A percentile compares a stretch with the other conserved stretches of the same genome.
Evolutionary conservation across 2,888 invertebrate species (phyloP).

Genomic region (Lissocephala sabroskyi): DNA sequence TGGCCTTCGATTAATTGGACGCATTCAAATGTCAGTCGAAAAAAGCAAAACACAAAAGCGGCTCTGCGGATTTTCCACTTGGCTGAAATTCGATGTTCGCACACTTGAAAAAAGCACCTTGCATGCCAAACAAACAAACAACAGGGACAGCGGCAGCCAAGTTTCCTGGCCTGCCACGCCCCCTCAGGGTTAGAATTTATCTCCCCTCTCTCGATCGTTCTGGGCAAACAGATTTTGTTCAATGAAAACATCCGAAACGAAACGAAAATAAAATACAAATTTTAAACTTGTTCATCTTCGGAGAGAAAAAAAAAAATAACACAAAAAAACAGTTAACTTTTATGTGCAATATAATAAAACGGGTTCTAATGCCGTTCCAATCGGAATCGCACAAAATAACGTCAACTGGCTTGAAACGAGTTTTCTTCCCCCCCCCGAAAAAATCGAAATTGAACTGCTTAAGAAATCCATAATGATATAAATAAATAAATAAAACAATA

Average conservation of each 20-base stretch:
- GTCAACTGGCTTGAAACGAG: conserved; percentile 31
- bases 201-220: too few species aligned
- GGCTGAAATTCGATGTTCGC: conserved; percentile 20
- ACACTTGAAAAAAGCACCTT: conserved; percentile 35
- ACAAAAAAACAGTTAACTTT: conserved; percentile 58
- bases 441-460: too few species aligned
- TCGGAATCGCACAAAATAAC: not conserved
- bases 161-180: conserved; percentile 4
- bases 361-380: conserved; percentile 35
- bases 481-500: conserved; percentile 14
- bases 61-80: too few species aligned
- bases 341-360: conserved; percentile 31
- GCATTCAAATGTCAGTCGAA: conserved; percentile 35
- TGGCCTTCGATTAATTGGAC: conserved; percentile 3
- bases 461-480: not conserved
- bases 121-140: conserved; percentile 5
- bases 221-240: not conserved
- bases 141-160: not conserved
- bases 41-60: too few species aligned
- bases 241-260: conserved; percentile 11
- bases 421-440: conserved; percentile 20
- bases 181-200: too few species aligned
- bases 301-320: conserved; percentile 15
- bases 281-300: conserved; percentile 42
- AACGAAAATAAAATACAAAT: conserved; percentile 31